phyloP scores from a whole-genome alignment of 2,113 vertebrate genomes.

The Triplophysa rosa region DNA sequence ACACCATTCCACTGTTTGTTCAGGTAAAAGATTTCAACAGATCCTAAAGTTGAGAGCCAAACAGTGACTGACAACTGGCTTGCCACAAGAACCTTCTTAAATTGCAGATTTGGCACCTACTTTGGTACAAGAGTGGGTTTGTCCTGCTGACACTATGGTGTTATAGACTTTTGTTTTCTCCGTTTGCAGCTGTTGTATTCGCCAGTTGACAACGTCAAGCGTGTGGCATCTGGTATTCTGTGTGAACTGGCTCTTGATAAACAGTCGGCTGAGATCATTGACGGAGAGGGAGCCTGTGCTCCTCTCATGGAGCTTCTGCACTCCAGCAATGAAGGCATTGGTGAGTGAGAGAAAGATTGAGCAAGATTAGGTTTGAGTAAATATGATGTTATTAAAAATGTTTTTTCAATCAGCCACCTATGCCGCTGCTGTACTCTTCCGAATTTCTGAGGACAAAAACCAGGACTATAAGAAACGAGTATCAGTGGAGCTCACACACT shows the following conservation, averaged over 20 bases:
- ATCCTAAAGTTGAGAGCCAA: too few relatives aligned
- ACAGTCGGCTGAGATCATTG: conserved; percentile 84
- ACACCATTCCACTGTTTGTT: conserved; percentile 94
- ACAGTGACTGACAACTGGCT: too few relatives aligned
- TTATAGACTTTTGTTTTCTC: background rate
- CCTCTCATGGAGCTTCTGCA: conserved; percentile 95
- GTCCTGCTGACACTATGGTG: background rate
- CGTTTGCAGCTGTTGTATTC: conserved; percentile 88
- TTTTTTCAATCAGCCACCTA: conserved; percentile 83
- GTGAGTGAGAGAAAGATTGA: conserved; percentile 69
- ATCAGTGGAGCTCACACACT: conserved; percentile 94
- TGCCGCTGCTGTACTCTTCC: conserved; percentile 91
- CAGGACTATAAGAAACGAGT: conserved; percentile 90
- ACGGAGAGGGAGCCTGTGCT: conserved; percentile 88
- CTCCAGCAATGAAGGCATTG: conserved; percentile 95
- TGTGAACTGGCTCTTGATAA: conserved; percentile 96
- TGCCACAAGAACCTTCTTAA: too few relatives aligned
- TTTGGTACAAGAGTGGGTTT: background rate
- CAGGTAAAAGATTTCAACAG: conserved; percentile 76
- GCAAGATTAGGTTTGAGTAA: background rate
- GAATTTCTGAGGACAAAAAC: conserved; percentile 95
- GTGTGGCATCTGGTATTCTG: conserved; percentile 90
- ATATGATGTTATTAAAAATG: background rate
- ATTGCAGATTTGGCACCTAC: too few relatives aligned
- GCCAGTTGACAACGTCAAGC: conserved; percentile 95